Evolutionary conservation across 2,797 vertebrate genomes (phyloP).

Genomic region (Gymnopithys bicolor): DNA sequence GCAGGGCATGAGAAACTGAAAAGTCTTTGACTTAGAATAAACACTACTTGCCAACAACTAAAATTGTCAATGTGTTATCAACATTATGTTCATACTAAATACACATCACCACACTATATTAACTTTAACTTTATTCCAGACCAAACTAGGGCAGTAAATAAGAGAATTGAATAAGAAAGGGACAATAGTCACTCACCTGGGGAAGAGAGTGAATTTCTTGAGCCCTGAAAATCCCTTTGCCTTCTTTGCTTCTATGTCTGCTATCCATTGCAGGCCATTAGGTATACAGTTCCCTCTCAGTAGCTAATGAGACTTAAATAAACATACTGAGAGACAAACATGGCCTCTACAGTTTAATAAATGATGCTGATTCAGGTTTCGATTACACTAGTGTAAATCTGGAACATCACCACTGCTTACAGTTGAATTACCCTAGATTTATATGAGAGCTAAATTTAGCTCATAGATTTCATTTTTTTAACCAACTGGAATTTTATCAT

Average conservation of each 20-base stretch:
- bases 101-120: neutral
- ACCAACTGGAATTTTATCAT: neutral
- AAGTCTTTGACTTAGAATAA: neutral
- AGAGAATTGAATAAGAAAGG: neutral
- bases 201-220: neutral
- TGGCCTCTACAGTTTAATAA: slow-evolving; percentile 59
- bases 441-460: neutral
- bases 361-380: slow-evolving; percentile 60
- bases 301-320: slow-evolving; percentile 67
- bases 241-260: neutral
- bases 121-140: neutral
- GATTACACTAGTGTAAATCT: slow-evolving; percentile 54
- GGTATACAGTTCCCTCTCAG: slow-evolving; percentile 52
- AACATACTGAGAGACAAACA: slow-evolving; percentile 56
- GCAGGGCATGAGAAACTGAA: neutral
- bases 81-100: neutral
- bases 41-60: neutral
- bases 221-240: slow-evolving; percentile 31
- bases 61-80: neutral
- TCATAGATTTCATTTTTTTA: neutral
- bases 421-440: slow-evolving; percentile 31
- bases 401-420: slow-evolving; percentile 23
- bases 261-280: slow-evolving; percentile 46
- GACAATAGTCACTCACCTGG: neutral
- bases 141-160: neutral